phyloP scores from a whole-genome alignment of 92 coral and sea anemone genomes.

The Phenganax marumi region DNA sequence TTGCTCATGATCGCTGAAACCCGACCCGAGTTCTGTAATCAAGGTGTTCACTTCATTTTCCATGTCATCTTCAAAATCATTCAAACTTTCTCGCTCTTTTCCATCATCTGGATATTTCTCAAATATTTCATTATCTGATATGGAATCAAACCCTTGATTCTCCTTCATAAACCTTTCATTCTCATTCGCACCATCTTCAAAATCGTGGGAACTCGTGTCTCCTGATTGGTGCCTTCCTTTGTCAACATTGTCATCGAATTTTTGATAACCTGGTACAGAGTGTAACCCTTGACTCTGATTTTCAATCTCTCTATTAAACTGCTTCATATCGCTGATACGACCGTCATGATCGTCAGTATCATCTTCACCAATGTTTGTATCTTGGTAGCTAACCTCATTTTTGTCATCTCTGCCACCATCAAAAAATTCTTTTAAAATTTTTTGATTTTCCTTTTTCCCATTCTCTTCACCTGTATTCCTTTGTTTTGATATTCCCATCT shows the following conservation, averaged over 20 bases:
- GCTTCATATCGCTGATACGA: neutral
- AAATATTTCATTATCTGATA: too few species aligned
- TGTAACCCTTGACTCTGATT: neutral
- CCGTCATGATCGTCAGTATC: neutral
- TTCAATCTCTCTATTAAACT: neutral
- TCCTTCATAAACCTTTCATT: neutral
- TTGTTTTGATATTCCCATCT: neutral
- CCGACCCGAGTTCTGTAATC: slow-evolving; percentile 10
- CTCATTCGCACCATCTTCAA: neutral
- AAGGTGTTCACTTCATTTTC: slow-evolving; percentile 22
- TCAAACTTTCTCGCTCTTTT: neutral
- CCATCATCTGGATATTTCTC: too few species aligned
- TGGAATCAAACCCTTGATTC: too few species aligned
- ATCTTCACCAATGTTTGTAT: neutral
- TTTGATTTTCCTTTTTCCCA: neutral
- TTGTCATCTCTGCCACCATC: neutral
- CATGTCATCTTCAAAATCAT: slow-evolving; percentile 32
- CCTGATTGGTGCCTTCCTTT: neutral
- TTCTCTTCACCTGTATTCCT: neutral
- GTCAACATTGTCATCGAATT: neutral
- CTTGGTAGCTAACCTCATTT: neutral
- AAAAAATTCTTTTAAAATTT: slow-evolving; percentile 16
- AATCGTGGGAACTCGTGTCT: too few species aligned
- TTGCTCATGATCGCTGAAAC: neutral
- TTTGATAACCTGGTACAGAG: neutral